A percentile compares a stretch with the other conserved stretches of the same genome.
These are phyloP conservation scores for Edolisoma coerulescens DNA, from an alignment of 2,113 vertebrate genomes.

Conservation along the genomic window DNA sequence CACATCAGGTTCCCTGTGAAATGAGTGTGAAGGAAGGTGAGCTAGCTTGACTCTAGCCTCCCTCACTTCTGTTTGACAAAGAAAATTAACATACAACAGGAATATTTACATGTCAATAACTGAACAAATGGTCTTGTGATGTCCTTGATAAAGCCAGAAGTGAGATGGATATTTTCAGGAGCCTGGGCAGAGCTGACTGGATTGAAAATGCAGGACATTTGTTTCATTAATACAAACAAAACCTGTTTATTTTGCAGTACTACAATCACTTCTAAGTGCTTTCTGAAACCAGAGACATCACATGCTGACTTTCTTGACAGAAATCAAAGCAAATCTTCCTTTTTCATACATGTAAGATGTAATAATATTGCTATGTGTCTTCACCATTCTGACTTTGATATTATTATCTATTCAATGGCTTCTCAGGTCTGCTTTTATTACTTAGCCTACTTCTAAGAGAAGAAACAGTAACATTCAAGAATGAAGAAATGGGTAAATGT, in stretches of 20 bases:
- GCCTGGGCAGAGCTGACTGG: not conserved
- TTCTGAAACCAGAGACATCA: not conserved
- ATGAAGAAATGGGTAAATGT: not conserved
- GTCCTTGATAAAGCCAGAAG: not conserved
- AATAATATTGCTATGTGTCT: not conserved
- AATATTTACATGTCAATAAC: not conserved
- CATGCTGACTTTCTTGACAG: not conserved
- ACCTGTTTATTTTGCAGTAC: not conserved
- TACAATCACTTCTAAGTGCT: not conserved
- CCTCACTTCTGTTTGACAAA: not conserved
- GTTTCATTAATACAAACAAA: not conserved
- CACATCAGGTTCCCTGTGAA: not conserved
- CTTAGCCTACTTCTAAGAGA: not conserved
- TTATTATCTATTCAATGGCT: not conserved
- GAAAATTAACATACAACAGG: not conserved
- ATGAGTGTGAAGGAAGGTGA: not conserved
- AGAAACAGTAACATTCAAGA: not conserved
- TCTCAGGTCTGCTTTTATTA: not conserved
- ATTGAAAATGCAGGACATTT: not conserved
- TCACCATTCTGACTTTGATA: not conserved
- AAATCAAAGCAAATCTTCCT: not conserved
- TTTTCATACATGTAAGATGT: not conserved
- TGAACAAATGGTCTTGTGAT: not conserved
- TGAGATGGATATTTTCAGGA: not conserved
- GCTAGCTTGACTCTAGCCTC: not conserved